Base-by-base conservation (phyloP, 1,140 invertebrate genomes). In the Drosophila repletoides region DNA sequence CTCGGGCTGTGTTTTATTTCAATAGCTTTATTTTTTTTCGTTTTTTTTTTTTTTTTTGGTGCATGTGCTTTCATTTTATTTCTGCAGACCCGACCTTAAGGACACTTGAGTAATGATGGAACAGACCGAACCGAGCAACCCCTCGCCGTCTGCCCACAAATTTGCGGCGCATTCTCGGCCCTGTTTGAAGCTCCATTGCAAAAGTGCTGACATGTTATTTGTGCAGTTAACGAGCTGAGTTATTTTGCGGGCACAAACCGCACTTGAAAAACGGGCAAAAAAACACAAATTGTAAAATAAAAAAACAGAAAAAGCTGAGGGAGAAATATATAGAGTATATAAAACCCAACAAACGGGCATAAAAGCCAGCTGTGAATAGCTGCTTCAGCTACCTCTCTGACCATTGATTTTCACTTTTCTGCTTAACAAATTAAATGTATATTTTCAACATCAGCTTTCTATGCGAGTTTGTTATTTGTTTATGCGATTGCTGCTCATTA, bases 191-290 rank as follows among this genome's bases (percentile, higher is more conserved):
- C 72, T 74, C 48, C 76, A 76, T 77, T 81, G 81, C 76, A 84
- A 80, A 81, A 81, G 76, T 84, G 76, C 77, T 83, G 77, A 83
- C 77, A 83, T 83, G 77, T 83, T 83, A 84, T 83, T 83, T 83
- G 77, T 84, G 77, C 77, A 83, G 77, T 83, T 83, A 83, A 83
- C 77, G 77, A 83, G 77, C 77, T 83, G 77, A 83, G 77, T 79
- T 79, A 79, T 80, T 79, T 79, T 79, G 53, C 76, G 76, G 76
- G 48, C 72, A 79, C 76, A 74, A 75, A 77, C 79, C 77, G 73
- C 77, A 83, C 76, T 81, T 76, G 76, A 83, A 77, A 84, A 63
- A 41, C 48, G 33, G 9, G 61, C 46, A 71, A 74, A 51, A 77
- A 81, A 65, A 70, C 36, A 10, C 6, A 15, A 38, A 17, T 2